Evolutionary conservation across 2,113 vertebrate genomes (phyloP).

Genomic region (Perca fluviatilis): DNA sequence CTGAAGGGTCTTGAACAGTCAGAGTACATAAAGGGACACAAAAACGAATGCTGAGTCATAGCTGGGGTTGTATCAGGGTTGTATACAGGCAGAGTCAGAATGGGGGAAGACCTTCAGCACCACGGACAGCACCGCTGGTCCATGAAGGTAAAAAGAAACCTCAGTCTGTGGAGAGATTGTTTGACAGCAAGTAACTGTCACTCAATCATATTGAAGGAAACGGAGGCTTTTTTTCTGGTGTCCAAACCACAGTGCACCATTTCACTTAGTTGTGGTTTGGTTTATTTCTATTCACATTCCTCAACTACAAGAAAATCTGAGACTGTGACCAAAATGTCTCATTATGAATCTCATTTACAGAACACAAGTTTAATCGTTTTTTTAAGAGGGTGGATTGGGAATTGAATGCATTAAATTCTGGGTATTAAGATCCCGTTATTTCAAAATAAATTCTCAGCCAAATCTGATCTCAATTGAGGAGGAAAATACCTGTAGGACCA

Average conservation of each 20-base stretch:
- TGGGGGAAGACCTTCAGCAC: slow-evolving; percentile 46
- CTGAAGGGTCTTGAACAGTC: slow-evolving; percentile 6
- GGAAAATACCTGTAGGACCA: not conserved
- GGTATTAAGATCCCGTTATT: not conserved
- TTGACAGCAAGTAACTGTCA: slow-evolving; percentile 5
- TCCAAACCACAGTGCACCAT: not conserved
- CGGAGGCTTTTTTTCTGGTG: not conserved
- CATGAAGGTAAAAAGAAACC: slow-evolving; percentile 2
- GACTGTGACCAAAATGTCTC: not conserved
- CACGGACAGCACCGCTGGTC: slow-evolving; percentile 48
- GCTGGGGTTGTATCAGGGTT: not conserved
- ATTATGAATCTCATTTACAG: too few relatives aligned
- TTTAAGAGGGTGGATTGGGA: not conserved
- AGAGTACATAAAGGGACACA: not conserved
- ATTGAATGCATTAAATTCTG: not conserved
- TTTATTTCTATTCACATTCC: not conserved
- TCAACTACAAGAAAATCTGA: not conserved
- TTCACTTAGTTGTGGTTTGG: not conserved
- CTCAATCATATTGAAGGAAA: not conserved
- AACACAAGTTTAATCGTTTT: not conserved
- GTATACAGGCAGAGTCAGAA: not conserved
- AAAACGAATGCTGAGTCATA: not conserved
- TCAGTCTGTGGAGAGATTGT: slow-evolving; percentile 1
- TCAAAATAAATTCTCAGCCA: accelerated
- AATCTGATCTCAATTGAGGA: not conserved